Conservation (phyloP, 2,888 invertebrate species). For the Asteroscopus sphinx region DNA sequence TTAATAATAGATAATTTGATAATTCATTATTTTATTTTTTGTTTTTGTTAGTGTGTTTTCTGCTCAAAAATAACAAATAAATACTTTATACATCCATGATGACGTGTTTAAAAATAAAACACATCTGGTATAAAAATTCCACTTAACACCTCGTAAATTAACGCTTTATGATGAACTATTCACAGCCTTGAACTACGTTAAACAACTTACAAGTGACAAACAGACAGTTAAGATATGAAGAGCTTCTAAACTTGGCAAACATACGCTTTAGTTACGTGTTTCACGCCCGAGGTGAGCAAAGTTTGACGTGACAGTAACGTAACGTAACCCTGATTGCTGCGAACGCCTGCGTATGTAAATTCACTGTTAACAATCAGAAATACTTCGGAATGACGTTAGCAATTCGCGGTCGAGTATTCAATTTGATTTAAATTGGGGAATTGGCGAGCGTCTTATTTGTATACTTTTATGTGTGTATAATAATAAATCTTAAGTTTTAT, state of each 20-base stretch:
- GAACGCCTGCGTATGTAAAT: constrained; percentile 48
- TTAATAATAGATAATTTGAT: too few species aligned
- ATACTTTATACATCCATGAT: too few species aligned
- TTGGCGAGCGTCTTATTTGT: constrained; percentile 26
- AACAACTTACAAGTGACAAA: constrained; percentile 41
- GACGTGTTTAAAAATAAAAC: too few species aligned
- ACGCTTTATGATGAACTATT: too few species aligned
- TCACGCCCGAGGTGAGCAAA: constrained; percentile 52
- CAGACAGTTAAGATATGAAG: constrained; percentile 54
- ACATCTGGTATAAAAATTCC: too few species aligned
- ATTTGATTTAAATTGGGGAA: constrained; percentile 41
- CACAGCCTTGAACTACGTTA: constrained; percentile 29
- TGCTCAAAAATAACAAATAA: too few species aligned
- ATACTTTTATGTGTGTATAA: constrained; percentile 9
- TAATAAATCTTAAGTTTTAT: constrained; percentile 29
- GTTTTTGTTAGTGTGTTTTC: too few species aligned
- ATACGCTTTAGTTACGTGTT: constrained; percentile 48
- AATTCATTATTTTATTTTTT: too few species aligned
- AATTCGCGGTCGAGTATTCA: constrained; percentile 37
- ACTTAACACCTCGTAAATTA: too few species aligned
- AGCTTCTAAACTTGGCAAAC: constrained; percentile 51
- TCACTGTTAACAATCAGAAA: constrained; percentile 54
- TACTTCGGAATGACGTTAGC: constrained; percentile 46
- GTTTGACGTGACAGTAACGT: constrained; percentile 50
- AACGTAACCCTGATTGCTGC: constrained; percentile 46